Evolutionary conservation across 1,140 invertebrate species (phyloP).

Genomic region (Atta texana): DNA sequence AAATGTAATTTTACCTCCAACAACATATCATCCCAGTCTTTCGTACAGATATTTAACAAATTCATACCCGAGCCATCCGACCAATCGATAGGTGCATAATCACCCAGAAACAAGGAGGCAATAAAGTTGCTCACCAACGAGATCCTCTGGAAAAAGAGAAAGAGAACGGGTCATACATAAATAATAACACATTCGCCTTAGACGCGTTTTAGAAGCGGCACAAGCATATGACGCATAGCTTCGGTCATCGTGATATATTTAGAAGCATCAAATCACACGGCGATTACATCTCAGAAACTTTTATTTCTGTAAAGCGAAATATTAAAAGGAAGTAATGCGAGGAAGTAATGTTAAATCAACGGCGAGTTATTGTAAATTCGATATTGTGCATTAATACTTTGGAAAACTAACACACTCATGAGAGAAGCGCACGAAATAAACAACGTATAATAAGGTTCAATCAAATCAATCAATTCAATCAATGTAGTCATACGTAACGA

Average conservation of each 20-base stretch:
- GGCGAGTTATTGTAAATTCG: neutral
- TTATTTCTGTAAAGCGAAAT: neutral
- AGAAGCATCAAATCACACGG: slow-evolving; percentile 37
- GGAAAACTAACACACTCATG: neutral
- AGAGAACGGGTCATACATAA: slow-evolving; percentile 65
- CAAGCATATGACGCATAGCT: slow-evolving; percentile 14
- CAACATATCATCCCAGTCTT: slow-evolving; percentile 92
- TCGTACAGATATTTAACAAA: slow-evolving; percentile 93
- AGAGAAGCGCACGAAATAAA: neutral
- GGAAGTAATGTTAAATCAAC: neutral
- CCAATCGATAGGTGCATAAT: slow-evolving; percentile 95
- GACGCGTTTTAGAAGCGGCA: neutral
- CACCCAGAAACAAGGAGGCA: slow-evolving; percentile 95
- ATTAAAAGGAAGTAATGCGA: slow-evolving; percentile 7
- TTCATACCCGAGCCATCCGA: slow-evolving; percentile 99
- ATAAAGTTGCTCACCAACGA: slow-evolving; percentile 97
- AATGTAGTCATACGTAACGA: slow-evolving; percentile 50
- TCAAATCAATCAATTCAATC: slow-evolving; percentile 17
- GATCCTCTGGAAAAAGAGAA: slow-evolving; percentile 89
- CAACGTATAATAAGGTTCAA: slow-evolving; percentile 9
- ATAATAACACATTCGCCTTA: neutral
- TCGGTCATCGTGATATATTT: slow-evolving; percentile 46
- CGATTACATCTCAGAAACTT: neutral
- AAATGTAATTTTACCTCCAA: slow-evolving; percentile 87
- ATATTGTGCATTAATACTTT: neutral